These are phyloP conservation scores for Taphrorychus bicolor DNA, from an alignment of 2,888 invertebrate species.

Conservation along the genomic window DNA sequence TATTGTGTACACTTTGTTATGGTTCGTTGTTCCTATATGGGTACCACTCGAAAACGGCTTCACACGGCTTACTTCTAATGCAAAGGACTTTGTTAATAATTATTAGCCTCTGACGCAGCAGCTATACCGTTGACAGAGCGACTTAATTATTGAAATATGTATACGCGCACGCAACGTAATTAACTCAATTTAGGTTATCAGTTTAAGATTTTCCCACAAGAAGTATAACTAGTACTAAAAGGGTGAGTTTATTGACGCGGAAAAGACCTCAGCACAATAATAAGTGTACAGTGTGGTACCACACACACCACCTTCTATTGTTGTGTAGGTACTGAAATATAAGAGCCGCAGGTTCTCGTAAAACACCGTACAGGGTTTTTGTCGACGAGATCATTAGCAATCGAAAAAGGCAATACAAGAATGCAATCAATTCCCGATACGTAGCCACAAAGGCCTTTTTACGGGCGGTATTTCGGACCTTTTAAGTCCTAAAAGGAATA, in stretches of 20 bases:
- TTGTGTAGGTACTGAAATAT: background rate
- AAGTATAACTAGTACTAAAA: background rate
- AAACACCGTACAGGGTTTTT: background rate
- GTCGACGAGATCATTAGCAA: conserved; percentile 24
- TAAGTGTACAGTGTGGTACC: no score
- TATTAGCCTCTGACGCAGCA: background rate
- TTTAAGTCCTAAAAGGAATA: conserved; percentile 25
- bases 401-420: conserved; percentile 34
- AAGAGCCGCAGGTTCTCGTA: background rate
- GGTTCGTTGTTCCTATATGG: background rate
- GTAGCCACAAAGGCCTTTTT: conserved; percentile 26
- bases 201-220: background rate
- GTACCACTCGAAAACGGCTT: background rate
- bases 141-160: background rate
- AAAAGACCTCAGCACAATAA: no score
- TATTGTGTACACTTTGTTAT: conserved; percentile 14
- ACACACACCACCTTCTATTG: background rate
- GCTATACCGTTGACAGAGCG: background rate
- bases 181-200: background rate
- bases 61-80: no score
- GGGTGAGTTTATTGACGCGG: background rate
- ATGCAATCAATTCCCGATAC: conserved; percentile 27
- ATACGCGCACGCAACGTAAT: background rate
- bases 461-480: conserved; percentile 17
- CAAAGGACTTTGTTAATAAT: no score